Percentiles rank a stretch among this genome's conserved stretches.
These are phyloP conservation scores for Stenoptilia bipunctidactyla DNA, from an alignment of 2,888 invertebrate species.

Conservation along the genomic window DNA sequence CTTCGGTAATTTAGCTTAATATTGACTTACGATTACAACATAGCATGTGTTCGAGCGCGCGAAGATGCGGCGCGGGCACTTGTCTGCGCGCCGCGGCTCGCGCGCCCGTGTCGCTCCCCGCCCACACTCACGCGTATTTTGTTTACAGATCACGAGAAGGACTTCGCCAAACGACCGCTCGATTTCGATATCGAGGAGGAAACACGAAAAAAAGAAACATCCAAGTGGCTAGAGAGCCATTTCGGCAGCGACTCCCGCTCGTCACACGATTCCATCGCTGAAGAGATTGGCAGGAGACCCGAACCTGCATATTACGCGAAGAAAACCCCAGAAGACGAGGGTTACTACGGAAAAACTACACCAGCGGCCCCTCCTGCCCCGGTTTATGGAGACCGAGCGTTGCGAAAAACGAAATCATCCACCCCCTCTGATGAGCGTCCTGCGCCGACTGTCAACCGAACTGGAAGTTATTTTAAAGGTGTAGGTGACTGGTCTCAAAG, in stretches of 20 bases:
- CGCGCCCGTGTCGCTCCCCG: constrained; percentile 34
- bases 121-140: constrained; percentile 21
- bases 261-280: constrained; percentile 78
- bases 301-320: constrained; percentile 85
- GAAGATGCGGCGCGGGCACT: constrained; percentile 29
- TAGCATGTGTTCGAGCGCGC: constrained; percentile 31
- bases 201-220: constrained; percentile 89
- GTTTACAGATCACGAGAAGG: constrained; percentile 78
- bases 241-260: constrained; percentile 89
- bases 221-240: constrained; percentile 92
- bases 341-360: constrained; percentile 55
- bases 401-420: constrained; percentile 67
- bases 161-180: constrained; percentile 83
- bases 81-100: constrained; percentile 32
- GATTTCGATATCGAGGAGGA: constrained; percentile 91
- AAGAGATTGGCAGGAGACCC: constrained; percentile 72
- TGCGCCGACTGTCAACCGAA: constrained; percentile 47
- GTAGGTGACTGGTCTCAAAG: constrained; percentile 86
- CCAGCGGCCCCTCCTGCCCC: constrained; percentile 54
- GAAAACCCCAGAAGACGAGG: constrained; percentile 64
- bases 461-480: constrained; percentile 77
- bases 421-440: constrained; percentile 65
- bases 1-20: constrained; percentile 63
- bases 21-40: constrained; percentile 63
- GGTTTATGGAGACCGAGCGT: constrained; percentile 51